phyloP scores from a whole-genome alignment of 2,797 vertebrate genomes.

The Paramormyrops hopkinsi region DNA sequence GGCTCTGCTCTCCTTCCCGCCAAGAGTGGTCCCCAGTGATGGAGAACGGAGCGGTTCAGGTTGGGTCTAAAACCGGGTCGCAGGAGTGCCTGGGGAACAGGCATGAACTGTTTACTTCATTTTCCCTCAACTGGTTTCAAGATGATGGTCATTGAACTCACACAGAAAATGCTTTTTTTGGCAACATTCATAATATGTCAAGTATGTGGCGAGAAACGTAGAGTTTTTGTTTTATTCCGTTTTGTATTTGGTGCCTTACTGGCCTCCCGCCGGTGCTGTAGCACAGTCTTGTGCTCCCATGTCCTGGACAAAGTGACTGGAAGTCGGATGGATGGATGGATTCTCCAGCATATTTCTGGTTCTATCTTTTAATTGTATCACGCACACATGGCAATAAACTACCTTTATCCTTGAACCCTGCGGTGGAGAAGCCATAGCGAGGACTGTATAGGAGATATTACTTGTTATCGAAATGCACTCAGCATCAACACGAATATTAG shows the following conservation, averaged over 20 bases:
- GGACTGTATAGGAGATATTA: not conserved
- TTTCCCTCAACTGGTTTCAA: not conserved
- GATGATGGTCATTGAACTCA: not conserved
- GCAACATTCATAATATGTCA: not conserved
- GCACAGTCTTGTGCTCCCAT: not conserved
- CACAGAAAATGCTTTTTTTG: not conserved
- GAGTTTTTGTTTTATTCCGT: not conserved
- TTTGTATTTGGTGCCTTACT: not conserved
- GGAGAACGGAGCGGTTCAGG: not conserved
- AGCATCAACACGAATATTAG: not conserved
- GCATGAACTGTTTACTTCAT: not conserved
- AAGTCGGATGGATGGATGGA: not conserved
- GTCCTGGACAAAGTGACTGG: not conserved
- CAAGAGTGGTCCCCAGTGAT: not conserved
- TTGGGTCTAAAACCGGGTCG: not conserved
- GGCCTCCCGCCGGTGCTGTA: not conserved
- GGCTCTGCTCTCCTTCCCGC: not conserved
- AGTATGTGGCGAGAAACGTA: not conserved
- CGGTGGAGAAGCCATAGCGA: not conserved
- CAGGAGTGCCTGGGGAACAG: not conserved
- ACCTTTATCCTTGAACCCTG: not conserved
- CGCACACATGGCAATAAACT: not conserved
- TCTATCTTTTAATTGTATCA: not conserved
- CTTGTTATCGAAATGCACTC: not conserved
- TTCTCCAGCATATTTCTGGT: not conserved